These are phyloP conservation scores for Sander vitreus DNA, from an alignment of 2,113 vertebrate species.

Conservation along the genomic window DNA sequence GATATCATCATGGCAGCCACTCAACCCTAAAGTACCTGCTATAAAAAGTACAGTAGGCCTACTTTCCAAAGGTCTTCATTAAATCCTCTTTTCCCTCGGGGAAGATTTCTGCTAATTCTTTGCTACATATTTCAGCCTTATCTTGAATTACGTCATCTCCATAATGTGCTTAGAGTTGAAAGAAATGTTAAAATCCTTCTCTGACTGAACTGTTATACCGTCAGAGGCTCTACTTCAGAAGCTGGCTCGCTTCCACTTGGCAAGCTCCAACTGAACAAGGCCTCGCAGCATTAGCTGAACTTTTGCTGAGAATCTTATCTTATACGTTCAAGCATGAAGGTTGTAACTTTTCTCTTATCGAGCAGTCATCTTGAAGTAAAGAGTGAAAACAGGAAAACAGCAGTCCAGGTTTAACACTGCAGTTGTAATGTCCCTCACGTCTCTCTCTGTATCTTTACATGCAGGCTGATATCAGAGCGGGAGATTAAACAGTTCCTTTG, in stretches of 20 bases:
- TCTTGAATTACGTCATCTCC: slow-evolving; percentile 57
- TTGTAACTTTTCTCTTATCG: slow-evolving; percentile 33
- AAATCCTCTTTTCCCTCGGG: slow-evolving; percentile 59
- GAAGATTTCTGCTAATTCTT: slow-evolving; percentile 49
- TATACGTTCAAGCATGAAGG: slow-evolving; percentile 31
- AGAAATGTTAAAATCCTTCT: slow-evolving; percentile 54
- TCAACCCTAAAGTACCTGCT: slow-evolving; percentile 33
- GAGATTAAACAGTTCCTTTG: slow-evolving; percentile 65
- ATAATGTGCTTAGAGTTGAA: slow-evolving; percentile 53
- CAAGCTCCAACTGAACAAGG: slow-evolving; percentile 38
- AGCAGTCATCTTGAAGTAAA: slow-evolving; percentile 22
- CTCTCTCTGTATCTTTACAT: slow-evolving; percentile 20
- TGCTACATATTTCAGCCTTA: slow-evolving; percentile 60
- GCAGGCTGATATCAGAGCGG: slow-evolving; percentile 45
- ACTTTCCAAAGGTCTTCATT: slow-evolving; percentile 49
- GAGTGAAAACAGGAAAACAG: slow-evolving; percentile 64
- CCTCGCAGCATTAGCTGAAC: slow-evolving; percentile 44
- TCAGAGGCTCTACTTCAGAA: slow-evolving; percentile 34
- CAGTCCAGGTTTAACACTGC: slow-evolving; percentile 23
- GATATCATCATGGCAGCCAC: slow-evolving; percentile 35
- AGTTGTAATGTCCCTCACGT: slow-evolving; percentile 20
- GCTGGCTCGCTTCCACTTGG: slow-evolving; percentile 68
- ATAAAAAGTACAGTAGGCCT: neutral
- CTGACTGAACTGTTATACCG: slow-evolving; percentile 37
- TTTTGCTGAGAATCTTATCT: slow-evolving; percentile 50